Percentiles rank a stretch among this genome's conserved stretches.
These are phyloP conservation scores for Myocastor coypus DNA, from an alignment of 2,113 vertebrate species.

Conservation along the genomic window DNA sequence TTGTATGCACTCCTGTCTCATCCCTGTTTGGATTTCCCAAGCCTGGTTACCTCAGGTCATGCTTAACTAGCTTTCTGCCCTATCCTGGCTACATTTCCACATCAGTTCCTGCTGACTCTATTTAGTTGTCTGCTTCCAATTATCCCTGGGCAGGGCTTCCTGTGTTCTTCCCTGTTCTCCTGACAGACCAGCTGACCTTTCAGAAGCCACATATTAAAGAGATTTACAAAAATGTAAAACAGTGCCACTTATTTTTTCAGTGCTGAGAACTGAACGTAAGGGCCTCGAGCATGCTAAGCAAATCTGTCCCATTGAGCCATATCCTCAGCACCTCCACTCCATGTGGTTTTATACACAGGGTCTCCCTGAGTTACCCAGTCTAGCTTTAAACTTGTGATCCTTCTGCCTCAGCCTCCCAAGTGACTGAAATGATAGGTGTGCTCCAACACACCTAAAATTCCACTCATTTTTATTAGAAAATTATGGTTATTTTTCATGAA, in stretches of 20 bases:
- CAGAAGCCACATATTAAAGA: slow-evolving; percentile 2
- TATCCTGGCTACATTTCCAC: neutral
- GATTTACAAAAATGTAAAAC: slow-evolving; percentile 8
- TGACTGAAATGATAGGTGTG: neutral
- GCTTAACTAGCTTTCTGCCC: neutral
- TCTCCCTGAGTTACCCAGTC: neutral
- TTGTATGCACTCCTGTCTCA: neutral
- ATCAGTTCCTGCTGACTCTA: neutral
- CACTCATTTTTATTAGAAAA: neutral
- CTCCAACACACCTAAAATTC: neutral
- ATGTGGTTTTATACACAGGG: neutral
- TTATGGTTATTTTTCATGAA: neutral
- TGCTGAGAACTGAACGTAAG: neutral
- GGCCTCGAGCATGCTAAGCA: neutral
- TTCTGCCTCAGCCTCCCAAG: neutral
- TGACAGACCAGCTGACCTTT: slow-evolving; percentile 11
- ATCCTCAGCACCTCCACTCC: too few species aligned
- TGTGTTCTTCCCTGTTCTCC: neutral
- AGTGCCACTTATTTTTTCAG: neutral
- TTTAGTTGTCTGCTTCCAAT: neutral
- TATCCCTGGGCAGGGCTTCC: neutral
- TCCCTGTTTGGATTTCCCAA: neutral
- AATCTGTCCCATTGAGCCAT: neutral
- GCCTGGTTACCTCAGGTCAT: neutral
- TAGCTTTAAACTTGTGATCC: neutral